Percentiles rank a stretch among this genome's conserved stretches.
These are phyloP conservation scores for Micromys minutus DNA, from an alignment of 2,113 vertebrate species.

Conservation along the genomic window DNA sequence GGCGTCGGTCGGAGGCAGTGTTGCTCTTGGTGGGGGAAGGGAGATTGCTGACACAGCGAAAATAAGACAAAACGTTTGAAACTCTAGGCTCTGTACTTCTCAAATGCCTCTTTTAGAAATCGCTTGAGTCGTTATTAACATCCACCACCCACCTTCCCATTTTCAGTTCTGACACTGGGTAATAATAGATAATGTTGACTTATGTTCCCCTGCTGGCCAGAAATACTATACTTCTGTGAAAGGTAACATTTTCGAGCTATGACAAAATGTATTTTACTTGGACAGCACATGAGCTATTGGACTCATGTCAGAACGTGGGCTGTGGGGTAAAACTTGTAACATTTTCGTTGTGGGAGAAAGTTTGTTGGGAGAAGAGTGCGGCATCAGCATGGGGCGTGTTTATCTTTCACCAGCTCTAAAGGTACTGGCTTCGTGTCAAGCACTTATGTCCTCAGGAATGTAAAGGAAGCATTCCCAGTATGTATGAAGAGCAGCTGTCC, in stretches of 20 bases:
- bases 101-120: slow-evolving; percentile 91
- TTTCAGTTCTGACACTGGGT: slow-evolving; percentile 92
- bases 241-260: slow-evolving; percentile 97
- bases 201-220: slow-evolving; percentile 95
- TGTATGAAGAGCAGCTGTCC: slow-evolving; percentile 91
- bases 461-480: slow-evolving; percentile 89
- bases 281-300: slow-evolving; percentile 90
- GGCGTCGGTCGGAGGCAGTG: slow-evolving; percentile 87
- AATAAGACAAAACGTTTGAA: slow-evolving; percentile 90
- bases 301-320: slow-evolving; percentile 92
- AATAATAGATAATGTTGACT: slow-evolving; percentile 96
- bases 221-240: slow-evolving; percentile 95
- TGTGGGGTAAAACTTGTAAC: slow-evolving; percentile 91
- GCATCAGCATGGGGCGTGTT: slow-evolving; percentile 88
- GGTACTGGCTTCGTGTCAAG: slow-evolving; percentile 88
- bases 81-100: slow-evolving; percentile 92
- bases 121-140: slow-evolving; percentile 90
- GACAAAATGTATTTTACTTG: slow-evolving; percentile 99
- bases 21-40: slow-evolving; percentile 77
- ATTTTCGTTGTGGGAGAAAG: slow-evolving; percentile 89
- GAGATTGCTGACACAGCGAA: slow-evolving; percentile 94
- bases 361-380: slow-evolving; percentile 90
- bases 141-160: slow-evolving; percentile 93
- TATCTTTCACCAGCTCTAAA: slow-evolving; percentile 88
- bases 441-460: slow-evolving; percentile 87